Conservation (phyloP, 2,888 invertebrate genomes). For the Hirtodrosophila trivittata region DNA sequence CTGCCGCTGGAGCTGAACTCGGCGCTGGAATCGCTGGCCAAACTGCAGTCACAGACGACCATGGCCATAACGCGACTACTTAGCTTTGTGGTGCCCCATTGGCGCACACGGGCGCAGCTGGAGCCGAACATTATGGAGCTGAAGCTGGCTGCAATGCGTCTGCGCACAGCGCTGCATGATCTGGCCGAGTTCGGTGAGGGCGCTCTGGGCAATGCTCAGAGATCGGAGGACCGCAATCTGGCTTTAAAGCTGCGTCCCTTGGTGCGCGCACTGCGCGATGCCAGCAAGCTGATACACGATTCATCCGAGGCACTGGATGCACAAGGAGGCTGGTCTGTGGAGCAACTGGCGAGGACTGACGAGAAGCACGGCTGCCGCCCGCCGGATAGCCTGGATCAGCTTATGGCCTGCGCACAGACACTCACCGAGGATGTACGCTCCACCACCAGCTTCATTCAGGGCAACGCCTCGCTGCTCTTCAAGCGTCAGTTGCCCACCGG, state of each 20-base stretch:
- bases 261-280: constrained; percentile 91
- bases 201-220: constrained; percentile 92
- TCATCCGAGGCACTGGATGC: constrained; percentile 90
- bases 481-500: constrained; percentile 85
- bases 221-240: constrained; percentile 91
- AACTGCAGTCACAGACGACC: constrained; percentile 91
- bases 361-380: constrained; percentile 84
- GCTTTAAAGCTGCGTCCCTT: constrained; percentile 90
- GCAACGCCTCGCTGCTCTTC: constrained; percentile 91
- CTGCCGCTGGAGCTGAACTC: constrained; percentile 90
- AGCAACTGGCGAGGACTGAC: constrained; percentile 85
- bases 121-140: constrained; percentile 92
- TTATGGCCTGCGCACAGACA: constrained; percentile 93
- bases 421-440: constrained; percentile 95
- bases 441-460: constrained; percentile 95
- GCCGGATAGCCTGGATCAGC: constrained; percentile 93
- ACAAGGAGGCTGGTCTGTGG: constrained; percentile 91
- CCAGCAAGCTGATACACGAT: constrained; percentile 91
- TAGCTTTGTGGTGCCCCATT: constrained; percentile 91
- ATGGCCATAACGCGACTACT: constrained; percentile 91
- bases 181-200: constrained; percentile 95
- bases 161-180: constrained; percentile 93
- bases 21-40: constrained; percentile 90
- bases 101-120: constrained; percentile 92
- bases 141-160: constrained; percentile 90